Base-by-base conservation (phyloP, 1,140 invertebrate species). In the Hycleus phaleratus region DNA sequence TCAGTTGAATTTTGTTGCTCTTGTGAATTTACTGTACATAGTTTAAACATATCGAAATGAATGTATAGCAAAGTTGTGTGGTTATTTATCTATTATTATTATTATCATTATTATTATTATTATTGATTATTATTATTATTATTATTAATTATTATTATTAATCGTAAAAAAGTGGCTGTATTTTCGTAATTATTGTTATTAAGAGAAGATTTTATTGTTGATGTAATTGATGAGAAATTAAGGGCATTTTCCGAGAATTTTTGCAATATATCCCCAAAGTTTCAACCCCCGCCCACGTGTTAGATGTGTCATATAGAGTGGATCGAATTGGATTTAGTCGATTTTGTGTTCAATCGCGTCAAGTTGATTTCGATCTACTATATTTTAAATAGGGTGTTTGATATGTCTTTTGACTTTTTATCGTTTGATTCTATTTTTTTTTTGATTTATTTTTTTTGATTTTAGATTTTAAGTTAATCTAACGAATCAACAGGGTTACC, bases 81-180 rank as follows among this genome's bases (percentile, higher is more conserved):
- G 51, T 53, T 53, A 45, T 26, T 53, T 32, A 32, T 32, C 46
- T 53, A 53, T 53, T 53, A 46, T 43, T 43, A 52, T 53, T 26
- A 51, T 51, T 51, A 51, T 51, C 4, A 42, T n/a, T 10, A 11
- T 42, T 1, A 42, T n/a, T 42, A n/a, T 42, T n/a, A 42, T 10
- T 42, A 42, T 42, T 42, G n/a, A n/a, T 42, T n/a, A 10, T 10
- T 8, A 11, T 42, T 10, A 42, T 42, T 42, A 9, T 18, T 18
- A 42, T 42, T 42, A 11, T 7, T 42, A 0, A 42, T 42, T 42
- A 51, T 47, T 47, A 52, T 46, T 47, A 52, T 46, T 55, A 47
- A 55, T 55, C 44, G 52, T 55, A 55, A 47, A 55, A 18, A 46
- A 24, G 52, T 55, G 52, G 52, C 52, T 55, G 52, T 55, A 46